Conservation (phyloP, 2,888 invertebrate genomes). For the Homarus gammarus region DNA sequence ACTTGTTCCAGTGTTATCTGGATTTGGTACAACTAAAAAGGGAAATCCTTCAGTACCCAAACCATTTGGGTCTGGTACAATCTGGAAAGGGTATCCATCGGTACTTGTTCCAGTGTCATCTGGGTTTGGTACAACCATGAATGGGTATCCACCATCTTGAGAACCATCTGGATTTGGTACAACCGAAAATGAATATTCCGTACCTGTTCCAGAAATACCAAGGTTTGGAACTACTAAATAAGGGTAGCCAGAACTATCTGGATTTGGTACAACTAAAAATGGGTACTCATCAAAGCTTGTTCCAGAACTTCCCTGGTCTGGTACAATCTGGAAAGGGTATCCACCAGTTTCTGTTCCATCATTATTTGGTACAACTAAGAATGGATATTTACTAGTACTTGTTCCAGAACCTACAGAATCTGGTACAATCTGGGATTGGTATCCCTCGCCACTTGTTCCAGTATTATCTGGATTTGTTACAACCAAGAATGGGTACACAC, state of each 20-base stretch:
- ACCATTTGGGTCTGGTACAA: not conserved
- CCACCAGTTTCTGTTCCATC: too few species aligned
- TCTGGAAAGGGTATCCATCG: too few species aligned
- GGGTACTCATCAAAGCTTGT: too few species aligned
- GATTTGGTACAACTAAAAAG: conserved; percentile 8
- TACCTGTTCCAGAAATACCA: too few species aligned
- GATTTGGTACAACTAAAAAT: too few species aligned
- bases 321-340: too few species aligned
- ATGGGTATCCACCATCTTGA: not conserved
- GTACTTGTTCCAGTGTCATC: not conserved
- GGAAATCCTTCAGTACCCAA: not conserved
- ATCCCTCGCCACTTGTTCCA: too few species aligned
- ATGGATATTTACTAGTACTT: not conserved
- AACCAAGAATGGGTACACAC: too few species aligned
- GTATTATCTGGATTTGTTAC: too few species aligned
- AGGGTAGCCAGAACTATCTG: not conserved
- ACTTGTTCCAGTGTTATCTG: not conserved
- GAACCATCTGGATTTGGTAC: not conserved
- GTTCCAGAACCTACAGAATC: not conserved
- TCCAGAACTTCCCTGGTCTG: too few species aligned
- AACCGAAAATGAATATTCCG: not conserved
- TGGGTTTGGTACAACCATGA: not conserved
- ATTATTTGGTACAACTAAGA: not conserved
- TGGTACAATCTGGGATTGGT: too few species aligned
- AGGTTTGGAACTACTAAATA: too few species aligned